These are phyloP conservation scores for Pelecanus crispus DNA, from an alignment of 2,113 vertebrate species.

Conservation along the genomic window DNA sequence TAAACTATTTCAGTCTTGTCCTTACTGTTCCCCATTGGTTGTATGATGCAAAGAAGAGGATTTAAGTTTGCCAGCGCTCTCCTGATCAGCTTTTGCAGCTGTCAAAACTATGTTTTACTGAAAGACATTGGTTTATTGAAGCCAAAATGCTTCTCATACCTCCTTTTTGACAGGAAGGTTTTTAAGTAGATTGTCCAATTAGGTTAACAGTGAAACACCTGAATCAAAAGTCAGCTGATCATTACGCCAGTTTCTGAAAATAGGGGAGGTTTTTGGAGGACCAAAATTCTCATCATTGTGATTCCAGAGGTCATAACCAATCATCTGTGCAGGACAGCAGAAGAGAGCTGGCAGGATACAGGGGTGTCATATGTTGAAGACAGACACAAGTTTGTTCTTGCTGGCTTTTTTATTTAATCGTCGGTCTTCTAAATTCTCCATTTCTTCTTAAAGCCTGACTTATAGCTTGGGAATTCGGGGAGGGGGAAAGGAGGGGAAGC, in stretches of 20 bases:
- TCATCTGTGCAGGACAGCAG: not conserved
- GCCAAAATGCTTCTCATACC: not conserved
- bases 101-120: not conserved
- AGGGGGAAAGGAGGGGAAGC: too few relatives aligned
- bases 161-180: not conserved
- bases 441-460: not conserved
- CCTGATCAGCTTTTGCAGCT: not conserved
- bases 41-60: not conserved
- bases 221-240: not conserved
- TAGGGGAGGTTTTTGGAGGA: not conserved
- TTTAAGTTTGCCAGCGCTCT: not conserved
- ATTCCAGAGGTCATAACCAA: not conserved
- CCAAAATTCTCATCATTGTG: not conserved
- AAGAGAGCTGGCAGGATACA: not conserved
- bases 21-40: not conserved
- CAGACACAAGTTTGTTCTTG: not conserved
- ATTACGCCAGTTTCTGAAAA: not conserved
- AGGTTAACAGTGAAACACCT: not conserved
- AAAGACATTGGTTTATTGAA: not conserved
- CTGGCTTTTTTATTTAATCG: not conserved
- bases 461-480: not conserved
- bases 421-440: not conserved
- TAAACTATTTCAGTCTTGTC: not conserved
- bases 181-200: not conserved
- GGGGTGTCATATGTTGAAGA: not conserved